These are phyloP conservation scores for Oligia strigilis DNA, from an alignment of 2,888 invertebrate genomes.

Conservation along the genomic window DNA sequence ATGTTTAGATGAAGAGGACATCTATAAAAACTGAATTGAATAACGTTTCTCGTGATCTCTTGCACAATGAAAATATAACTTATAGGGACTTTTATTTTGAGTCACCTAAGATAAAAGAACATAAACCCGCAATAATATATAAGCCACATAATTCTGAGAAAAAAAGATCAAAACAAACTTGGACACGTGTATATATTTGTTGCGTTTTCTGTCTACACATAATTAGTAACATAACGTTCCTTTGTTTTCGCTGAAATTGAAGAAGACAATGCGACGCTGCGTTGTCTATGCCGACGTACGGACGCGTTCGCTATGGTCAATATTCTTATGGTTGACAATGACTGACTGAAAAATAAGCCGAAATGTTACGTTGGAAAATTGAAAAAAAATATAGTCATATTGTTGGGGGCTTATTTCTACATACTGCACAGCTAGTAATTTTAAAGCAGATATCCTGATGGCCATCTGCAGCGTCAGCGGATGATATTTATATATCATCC, in stretches of 20 bases:
- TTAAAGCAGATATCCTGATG: background rate
- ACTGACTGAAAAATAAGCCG: constrained; percentile 39
- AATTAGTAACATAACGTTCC: constrained; percentile 64
- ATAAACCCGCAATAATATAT: constrained; percentile 10
- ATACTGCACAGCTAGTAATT: background rate
- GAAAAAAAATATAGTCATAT: background rate
- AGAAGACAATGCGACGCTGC: constrained; percentile 47
- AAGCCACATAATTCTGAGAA: constrained; percentile 28
- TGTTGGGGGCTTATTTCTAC: background rate
- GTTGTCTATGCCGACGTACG: constrained; percentile 48
- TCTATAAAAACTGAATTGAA: background rate
- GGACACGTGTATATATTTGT: constrained; percentile 27
- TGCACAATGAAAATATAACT: constrained; percentile 8
- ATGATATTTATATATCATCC: background rate
- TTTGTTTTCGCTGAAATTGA: constrained; percentile 60
- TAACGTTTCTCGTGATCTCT: background rate
- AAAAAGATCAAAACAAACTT: constrained; percentile 27
- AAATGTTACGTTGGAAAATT: constrained; percentile 21
- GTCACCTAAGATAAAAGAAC: background rate
- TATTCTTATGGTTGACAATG: constrained; percentile 47
- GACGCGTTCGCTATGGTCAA: constrained; percentile 56
- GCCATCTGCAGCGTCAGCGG: too few relatives aligned
- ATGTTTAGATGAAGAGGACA: background rate
- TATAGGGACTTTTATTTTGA: constrained; percentile 3
- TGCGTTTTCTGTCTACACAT: constrained; percentile 55